Conservation (phyloP, 2,888 invertebrate genomes). For the Pachydiplax longipennis region DNA sequence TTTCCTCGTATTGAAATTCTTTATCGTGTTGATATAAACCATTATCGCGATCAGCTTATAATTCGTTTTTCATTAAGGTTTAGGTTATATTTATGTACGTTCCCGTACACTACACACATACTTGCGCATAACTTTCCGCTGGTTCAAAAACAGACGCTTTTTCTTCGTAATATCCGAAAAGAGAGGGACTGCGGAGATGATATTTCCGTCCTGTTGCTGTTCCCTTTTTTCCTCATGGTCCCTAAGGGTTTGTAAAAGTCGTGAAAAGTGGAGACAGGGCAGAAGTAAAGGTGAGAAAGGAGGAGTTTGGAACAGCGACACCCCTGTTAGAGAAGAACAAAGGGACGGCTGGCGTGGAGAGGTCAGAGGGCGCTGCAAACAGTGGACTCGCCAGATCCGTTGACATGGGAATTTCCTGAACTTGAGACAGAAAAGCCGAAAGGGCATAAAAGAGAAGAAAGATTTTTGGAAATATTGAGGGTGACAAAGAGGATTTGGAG, state of each 20-base stretch:
- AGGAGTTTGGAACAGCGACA: not conserved
- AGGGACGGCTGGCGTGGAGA: not conserved
- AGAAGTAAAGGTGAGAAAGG: not conserved
- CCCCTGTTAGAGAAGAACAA: conserved; percentile 18
- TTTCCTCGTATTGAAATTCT: too few species aligned
- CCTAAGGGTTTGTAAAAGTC: not conserved
- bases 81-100: too few species aligned
- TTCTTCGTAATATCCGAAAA: too few species aligned
- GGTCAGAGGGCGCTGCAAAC: conserved; percentile 4
- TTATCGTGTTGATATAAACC: too few species aligned
- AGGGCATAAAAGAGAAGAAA: not conserved
- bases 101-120: too few species aligned
- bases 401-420: not conserved
- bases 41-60: too few species aligned
- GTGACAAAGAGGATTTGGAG: not conserved
- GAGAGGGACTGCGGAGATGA: too few species aligned
- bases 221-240: not conserved
- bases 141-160: too few species aligned
- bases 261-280: not conserved
- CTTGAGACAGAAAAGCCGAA: not conserved
- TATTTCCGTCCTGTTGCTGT: not conserved
- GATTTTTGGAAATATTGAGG: not conserved
- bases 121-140: too few species aligned
- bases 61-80: too few species aligned
- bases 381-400: conserved; percentile 5